These are phyloP conservation scores for Dipodomys ordii DNA, from an alignment of 2,113 vertebrate species.

Conservation along the genomic window DNA sequence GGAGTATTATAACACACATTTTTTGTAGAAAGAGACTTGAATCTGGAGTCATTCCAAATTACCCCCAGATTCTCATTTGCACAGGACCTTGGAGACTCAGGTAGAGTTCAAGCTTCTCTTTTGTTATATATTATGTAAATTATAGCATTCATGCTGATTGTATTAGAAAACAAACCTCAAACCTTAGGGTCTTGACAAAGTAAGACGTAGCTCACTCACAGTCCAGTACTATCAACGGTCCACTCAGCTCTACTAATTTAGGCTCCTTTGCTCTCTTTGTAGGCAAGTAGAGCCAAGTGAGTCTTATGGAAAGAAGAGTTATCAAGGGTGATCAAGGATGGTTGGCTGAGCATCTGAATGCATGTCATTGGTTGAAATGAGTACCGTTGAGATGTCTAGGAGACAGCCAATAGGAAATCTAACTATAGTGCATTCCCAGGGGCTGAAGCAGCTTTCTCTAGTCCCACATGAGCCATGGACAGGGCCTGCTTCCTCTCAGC, in stretches of 20 bases:
- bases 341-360: neutral
- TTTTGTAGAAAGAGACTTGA: neutral
- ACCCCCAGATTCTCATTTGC: neutral
- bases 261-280: neutral
- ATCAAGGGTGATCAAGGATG: neutral
- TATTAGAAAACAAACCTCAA: neutral
- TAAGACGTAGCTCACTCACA: neutral
- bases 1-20: too few species aligned
- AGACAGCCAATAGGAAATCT: neutral
- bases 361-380: neutral
- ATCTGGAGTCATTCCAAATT: neutral
- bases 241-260: neutral
- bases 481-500: neutral
- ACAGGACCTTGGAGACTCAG: neutral
- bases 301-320: neutral
- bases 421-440: neutral
- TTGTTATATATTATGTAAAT: neutral
- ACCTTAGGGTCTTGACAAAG: neutral
- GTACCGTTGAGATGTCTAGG: neutral
- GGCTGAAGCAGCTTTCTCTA: neutral
- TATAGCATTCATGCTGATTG: neutral
- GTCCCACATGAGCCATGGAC: neutral
- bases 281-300: neutral
- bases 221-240: neutral
- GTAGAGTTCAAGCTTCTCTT: neutral